Conservation (phyloP, 2,797 vertebrate genomes). For the Percopsis omiscomaycus region DNA sequence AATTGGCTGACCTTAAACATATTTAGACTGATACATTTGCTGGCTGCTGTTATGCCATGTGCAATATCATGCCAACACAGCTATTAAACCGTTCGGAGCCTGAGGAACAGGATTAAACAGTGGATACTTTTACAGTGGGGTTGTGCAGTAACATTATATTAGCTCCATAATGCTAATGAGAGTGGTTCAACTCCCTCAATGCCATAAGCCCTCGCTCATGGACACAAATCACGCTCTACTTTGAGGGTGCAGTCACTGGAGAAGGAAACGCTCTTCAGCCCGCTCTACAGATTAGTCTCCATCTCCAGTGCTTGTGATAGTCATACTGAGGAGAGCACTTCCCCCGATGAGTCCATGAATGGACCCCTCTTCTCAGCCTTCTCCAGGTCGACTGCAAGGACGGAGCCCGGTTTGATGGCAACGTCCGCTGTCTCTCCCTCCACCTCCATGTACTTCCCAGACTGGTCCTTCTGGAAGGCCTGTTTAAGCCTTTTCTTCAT, state of each 20-base stretch:
- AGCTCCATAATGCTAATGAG: slow-evolving; percentile 37
- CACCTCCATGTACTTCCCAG: slow-evolving; percentile 88
- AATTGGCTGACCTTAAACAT: slow-evolving; percentile 55
- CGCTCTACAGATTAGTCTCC: slow-evolving; percentile 78
- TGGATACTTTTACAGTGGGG: slow-evolving; percentile 8
- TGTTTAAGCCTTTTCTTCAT: slow-evolving; percentile 82
- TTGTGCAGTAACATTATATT: slow-evolving; percentile 30
- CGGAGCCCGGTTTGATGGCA: slow-evolving; percentile 78
- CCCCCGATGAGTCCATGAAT: slow-evolving; percentile 79
- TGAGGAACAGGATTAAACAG: slow-evolving; percentile 32
- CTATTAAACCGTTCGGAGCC: slow-evolving; percentile 18
- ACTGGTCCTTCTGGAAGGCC: slow-evolving; percentile 80
- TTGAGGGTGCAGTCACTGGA: slow-evolving; percentile 19
- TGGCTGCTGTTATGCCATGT: neutral
- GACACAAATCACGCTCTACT: slow-evolving; percentile 38
- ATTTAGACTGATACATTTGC: slow-evolving; percentile 22
- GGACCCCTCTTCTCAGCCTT: slow-evolving; percentile 83
- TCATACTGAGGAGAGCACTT: slow-evolving; percentile 92
- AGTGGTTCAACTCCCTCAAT: slow-evolving; percentile 18
- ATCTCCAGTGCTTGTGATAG: slow-evolving; percentile 86
- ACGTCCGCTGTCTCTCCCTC: slow-evolving; percentile 81
- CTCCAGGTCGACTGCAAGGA: slow-evolving; percentile 80
- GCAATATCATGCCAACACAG: slow-evolving; percentile 21
- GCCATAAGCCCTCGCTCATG: slow-evolving; percentile 14
- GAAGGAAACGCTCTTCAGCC: slow-evolving; percentile 14